Conservation (phyloP, 2,888 invertebrate species). For the Cantharis lateralis region DNA sequence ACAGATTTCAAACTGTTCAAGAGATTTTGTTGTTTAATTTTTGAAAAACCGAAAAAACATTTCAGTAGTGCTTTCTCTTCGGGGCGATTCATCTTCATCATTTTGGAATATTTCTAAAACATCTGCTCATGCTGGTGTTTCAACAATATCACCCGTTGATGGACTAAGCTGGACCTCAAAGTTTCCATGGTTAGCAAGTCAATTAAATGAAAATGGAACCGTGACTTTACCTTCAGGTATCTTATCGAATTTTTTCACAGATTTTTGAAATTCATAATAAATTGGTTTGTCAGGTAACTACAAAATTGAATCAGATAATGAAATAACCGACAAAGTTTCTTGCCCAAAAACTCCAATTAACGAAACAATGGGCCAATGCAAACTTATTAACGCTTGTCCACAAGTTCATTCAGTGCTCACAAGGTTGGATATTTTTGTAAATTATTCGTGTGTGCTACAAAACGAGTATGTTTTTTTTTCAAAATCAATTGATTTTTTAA, state of each 20-base stretch:
- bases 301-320: neutral
- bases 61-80: too few relatives aligned
- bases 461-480: slow-evolving; percentile 4
- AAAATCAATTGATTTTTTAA: neutral
- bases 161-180: neutral
- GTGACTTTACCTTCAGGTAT: neutral
- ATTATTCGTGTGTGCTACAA: neutral
- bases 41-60: too few relatives aligned
- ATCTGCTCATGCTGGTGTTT: too few relatives aligned
- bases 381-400: neutral
- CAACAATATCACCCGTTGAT: too few relatives aligned
- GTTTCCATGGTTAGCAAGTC: neutral
- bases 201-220: neutral
- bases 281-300: neutral
- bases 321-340: neutral
- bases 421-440: neutral
- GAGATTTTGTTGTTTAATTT: neutral
- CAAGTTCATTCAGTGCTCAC: neutral
- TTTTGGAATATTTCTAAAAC: too few relatives aligned
- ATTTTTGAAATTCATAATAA: neutral
- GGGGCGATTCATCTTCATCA: too few relatives aligned
- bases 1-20: neutral
- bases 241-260: neutral
- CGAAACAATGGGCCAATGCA: neutral
- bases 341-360: neutral